Evolutionary conservation across 2,113 vertebrate genomes (phyloP).

Genomic region (Tringa solitaria): DNA sequence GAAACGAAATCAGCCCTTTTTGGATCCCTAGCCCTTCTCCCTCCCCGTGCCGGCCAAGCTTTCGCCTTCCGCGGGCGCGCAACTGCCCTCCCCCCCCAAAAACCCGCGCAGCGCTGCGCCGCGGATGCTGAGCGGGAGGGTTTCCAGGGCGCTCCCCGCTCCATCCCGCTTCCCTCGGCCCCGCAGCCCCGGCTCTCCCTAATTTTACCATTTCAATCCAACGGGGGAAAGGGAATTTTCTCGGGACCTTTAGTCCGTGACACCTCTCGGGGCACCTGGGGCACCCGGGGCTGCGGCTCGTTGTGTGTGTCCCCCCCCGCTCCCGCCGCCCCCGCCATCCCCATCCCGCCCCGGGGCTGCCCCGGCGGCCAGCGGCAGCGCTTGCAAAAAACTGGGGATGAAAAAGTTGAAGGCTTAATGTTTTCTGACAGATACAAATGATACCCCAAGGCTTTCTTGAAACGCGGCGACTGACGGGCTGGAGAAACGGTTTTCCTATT

Average conservation of each 20-base stretch:
- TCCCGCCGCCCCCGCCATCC: neutral
- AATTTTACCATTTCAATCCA: neutral
- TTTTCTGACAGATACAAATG: slow-evolving; percentile 70
- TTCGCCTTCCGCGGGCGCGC: neutral
- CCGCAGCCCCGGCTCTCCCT: neutral
- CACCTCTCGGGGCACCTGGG: neutral
- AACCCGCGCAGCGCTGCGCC: neutral
- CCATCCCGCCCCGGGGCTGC: neutral
- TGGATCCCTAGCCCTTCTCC: neutral
- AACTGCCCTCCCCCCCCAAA: neutral
- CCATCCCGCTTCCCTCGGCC: neutral
- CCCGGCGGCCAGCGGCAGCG: neutral
- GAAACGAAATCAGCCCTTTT: slow-evolving; percentile 31
- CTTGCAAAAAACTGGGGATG: slow-evolving; percentile 26
- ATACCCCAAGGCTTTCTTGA: slow-evolving; percentile 65
- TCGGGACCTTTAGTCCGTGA: neutral
- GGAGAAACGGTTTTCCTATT: slow-evolving; percentile 17
- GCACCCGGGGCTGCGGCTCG: neutral
- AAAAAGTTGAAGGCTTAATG: slow-evolving; percentile 58
- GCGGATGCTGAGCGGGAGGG: neutral
- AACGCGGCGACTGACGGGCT: slow-evolving; percentile 38
- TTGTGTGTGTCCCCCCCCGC: too few relatives aligned
- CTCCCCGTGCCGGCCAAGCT: neutral
- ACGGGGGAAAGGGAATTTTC: neutral
- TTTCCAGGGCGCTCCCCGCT: neutral